Evolutionary conservation across 2,113 vertebrate species (phyloP).

Genomic region (Cygnus atratus): DNA sequence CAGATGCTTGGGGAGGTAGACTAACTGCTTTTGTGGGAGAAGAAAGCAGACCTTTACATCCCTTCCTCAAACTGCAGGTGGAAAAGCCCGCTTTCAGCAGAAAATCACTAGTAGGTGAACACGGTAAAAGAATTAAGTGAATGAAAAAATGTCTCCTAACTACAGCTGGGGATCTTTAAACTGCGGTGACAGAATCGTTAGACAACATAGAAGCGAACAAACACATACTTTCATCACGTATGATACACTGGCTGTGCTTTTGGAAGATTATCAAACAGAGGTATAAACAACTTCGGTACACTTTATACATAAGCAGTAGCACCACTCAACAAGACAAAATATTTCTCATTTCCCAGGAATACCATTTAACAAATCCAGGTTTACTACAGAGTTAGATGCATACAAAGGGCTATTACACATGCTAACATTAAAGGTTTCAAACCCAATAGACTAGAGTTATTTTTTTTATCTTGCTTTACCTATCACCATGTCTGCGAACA

Average conservation of each 20-base stretch:
- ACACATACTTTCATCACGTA: neutral
- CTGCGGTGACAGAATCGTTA: neutral
- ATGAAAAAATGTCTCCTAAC: neutral
- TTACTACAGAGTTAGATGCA: neutral
- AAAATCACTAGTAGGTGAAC: neutral
- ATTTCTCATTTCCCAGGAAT: neutral
- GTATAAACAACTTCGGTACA: neutral
- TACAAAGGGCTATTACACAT: neutral
- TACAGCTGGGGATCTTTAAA: neutral
- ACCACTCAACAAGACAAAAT: neutral
- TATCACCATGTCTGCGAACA: neutral
- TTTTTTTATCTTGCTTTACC: neutral
- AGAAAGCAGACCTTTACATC: slow-evolving; percentile 26
- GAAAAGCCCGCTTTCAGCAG: neutral
- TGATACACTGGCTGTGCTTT: neutral
- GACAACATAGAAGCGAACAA: neutral
- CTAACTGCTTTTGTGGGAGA: slow-evolving; percentile 23
- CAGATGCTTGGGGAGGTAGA: slow-evolving; percentile 8
- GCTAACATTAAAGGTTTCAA: neutral
- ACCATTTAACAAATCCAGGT: neutral
- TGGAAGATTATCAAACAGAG: neutral
- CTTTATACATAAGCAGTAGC: neutral
- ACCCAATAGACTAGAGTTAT: neutral
- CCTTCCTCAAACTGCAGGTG: neutral
- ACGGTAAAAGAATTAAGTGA: neutral